A percentile compares a stretch with the other conserved stretches of the same genome.
Conservation (phyloP, 2,113 vertebrate species). For the Clupea harengus region DNA sequence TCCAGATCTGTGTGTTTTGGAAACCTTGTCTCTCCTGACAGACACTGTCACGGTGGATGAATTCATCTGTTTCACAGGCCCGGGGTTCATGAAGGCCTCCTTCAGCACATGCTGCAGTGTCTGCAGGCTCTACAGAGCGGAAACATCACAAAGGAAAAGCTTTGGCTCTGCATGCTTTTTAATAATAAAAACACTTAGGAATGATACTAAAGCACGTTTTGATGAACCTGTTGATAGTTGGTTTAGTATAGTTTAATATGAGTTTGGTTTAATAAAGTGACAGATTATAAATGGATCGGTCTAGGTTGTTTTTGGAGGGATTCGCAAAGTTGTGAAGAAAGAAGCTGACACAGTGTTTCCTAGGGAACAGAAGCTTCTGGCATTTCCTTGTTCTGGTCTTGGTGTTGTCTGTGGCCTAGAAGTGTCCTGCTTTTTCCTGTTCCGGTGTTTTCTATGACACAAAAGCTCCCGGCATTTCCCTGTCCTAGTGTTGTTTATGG, state of each 20-base stretch:
- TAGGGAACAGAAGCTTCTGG: background rate
- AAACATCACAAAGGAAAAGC: background rate
- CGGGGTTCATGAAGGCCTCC: background rate
- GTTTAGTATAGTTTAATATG: background rate
- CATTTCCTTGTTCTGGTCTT: background rate
- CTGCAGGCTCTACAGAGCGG: background rate
- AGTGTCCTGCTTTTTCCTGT: background rate
- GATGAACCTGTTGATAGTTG: background rate
- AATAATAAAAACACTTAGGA: background rate
- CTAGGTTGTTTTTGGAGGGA: background rate
- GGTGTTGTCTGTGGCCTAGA: background rate
- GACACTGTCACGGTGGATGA: background rate
- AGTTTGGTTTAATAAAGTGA: background rate
- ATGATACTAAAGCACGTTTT: background rate
- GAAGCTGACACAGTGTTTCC: background rate
- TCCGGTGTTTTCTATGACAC: background rate
- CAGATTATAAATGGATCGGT: background rate
- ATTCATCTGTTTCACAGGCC: slow-evolving; percentile 11
- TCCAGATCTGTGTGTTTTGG: background rate
- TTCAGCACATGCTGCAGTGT: background rate
- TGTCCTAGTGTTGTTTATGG: background rate
- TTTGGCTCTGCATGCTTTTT: background rate
- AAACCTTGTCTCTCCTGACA: background rate
- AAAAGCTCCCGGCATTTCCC: background rate
- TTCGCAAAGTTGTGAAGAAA: slow-evolving; percentile 1